Evolutionary conservation across 2,797 vertebrate genomes (phyloP), one percentile per base, ranked within the genome.

Genomic region (Sus cebifrons): DNA sequence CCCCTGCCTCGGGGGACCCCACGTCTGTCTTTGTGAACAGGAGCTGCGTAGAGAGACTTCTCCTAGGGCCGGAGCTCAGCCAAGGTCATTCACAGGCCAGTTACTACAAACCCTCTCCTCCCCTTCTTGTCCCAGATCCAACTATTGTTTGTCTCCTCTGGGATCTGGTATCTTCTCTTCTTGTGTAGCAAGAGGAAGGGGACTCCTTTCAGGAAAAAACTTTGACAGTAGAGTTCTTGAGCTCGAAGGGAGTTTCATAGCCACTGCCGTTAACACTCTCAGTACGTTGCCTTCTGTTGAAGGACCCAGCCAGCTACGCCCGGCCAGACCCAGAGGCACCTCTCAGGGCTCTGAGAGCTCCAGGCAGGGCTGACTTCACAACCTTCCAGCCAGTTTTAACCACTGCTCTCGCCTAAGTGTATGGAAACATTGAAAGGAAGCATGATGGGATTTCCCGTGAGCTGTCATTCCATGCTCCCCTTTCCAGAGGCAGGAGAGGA

Each of bases 161-260:
- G 77, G n/a, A 82, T 56, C 83, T 77, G 65, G 21, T 67, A 36
- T 92, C 92, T 90, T 75, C 62, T 82, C 23, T 71, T 52, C 21
- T 67, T 78, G 21, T 65, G 58, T 5, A 11, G 20, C 29, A 23
- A 25, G 75, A 95, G 44, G 62, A 86, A 90, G 21, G 71, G 29
- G 15, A 79, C 44, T 44, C 52, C 40, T 95, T 87, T 84, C n/a
- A 64, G 78, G 75, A 95, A 96, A 79, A 79, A 91, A 32, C 32
- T 84, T 14, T 0, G 23, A 74, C 15, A 36, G 20, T 25, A 68
- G 60, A 70, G 44, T 74, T 78, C 64, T 71, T 62, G 68, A 70
- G 5, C 25, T 65, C 14, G 36, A 1, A 75, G 11, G 36, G 56
- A 11, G 23, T 29, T 36, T 65, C 84, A 12, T 5, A 78, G 70